A percentile compares a stretch with the other conserved stretches of the same genome.
phyloP scores from a whole-genome alignment of 2,113 vertebrate genomes.

The Mandrillus leucophaeus region DNA sequence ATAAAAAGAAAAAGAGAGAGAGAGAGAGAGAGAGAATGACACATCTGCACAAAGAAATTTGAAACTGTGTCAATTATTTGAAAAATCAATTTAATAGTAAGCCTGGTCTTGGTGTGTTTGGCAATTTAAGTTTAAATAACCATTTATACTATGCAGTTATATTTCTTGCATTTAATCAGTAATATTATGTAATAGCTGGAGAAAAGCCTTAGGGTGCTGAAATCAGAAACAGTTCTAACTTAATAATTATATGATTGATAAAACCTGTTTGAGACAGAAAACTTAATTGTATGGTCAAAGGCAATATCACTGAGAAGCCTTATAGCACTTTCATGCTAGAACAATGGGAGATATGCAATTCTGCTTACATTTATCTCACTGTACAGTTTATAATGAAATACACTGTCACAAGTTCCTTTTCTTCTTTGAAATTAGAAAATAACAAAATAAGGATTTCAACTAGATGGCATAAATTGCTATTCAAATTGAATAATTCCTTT shows the following conservation, averaged over 20 bases:
- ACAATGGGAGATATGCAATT: conserved; percentile 34
- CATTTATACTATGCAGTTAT: neutral
- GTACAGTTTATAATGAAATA: conserved; percentile 35
- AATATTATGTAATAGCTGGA: neutral
- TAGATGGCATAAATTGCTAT: neutral
- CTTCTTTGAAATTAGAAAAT: conserved; percentile 34
- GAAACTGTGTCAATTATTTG: conserved; percentile 9
- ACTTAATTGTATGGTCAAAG: conserved; percentile 33
- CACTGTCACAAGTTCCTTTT: conserved; percentile 26
- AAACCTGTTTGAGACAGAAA: conserved; percentile 53
- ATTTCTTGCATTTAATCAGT: neutral
- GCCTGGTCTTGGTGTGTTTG: neutral
- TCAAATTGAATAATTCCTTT: neutral
- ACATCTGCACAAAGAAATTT: neutral
- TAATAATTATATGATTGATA: conserved; percentile 30
- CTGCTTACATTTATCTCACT: conserved; percentile 38
- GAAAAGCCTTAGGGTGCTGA: neutral
- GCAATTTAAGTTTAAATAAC: neutral
- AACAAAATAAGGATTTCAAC: conserved; percentile 6
- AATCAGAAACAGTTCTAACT: conserved; percentile 40
- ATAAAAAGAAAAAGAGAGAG: fast-evolving
- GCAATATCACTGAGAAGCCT: neutral
- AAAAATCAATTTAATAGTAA: neutral
- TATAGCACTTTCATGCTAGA: conserved; percentile 22
- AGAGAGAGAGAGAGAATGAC: neutral